A percentile compares a stretch with the other conserved stretches of the same genome.
phyloP scores from a whole-genome alignment of 2,888 invertebrate species.

The Troides helena region DNA sequence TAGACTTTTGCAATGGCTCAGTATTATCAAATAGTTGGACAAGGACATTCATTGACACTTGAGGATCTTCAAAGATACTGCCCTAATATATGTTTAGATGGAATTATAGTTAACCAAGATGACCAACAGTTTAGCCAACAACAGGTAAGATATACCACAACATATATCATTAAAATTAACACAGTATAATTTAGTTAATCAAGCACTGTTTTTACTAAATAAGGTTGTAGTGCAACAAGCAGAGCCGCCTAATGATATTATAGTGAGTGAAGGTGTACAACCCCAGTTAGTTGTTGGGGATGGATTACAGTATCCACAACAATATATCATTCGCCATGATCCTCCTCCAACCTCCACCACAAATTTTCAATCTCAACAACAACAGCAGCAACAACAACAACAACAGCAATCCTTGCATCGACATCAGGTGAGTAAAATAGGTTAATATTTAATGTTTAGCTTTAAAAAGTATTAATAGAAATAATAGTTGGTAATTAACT shows the following conservation, averaged over 20 bases:
- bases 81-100: slow-evolving; percentile 80
- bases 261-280: slow-evolving; percentile 75
- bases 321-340: slow-evolving; percentile 74
- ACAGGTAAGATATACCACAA: slow-evolving; percentile 51
- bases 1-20: slow-evolving; percentile 83
- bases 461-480: no score
- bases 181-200: slow-evolving; percentile 3
- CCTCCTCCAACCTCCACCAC: slow-evolving; percentile 55
- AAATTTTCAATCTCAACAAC: slow-evolving; percentile 61
- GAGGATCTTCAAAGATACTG: slow-evolving; percentile 84
- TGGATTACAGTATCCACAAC: slow-evolving; percentile 72
- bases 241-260: slow-evolving; percentile 77
- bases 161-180: background rate
- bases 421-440: slow-evolving; percentile 49
- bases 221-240: slow-evolving; percentile 79
- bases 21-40: slow-evolving; percentile 84
- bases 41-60: slow-evolving; percentile 74
- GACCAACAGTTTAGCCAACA: slow-evolving; percentile 75
- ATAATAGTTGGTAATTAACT: no score
- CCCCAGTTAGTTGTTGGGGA: slow-evolving; percentile 69
- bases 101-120: slow-evolving; percentile 74
- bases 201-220: slow-evolving; percentile 22
- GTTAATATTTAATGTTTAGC: no score
- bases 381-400: slow-evolving; percentile 50
- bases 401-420: slow-evolving; percentile 54